Conservation (phyloP, 1,140 invertebrate genomes). For the Nylanderia fulva region DNA sequence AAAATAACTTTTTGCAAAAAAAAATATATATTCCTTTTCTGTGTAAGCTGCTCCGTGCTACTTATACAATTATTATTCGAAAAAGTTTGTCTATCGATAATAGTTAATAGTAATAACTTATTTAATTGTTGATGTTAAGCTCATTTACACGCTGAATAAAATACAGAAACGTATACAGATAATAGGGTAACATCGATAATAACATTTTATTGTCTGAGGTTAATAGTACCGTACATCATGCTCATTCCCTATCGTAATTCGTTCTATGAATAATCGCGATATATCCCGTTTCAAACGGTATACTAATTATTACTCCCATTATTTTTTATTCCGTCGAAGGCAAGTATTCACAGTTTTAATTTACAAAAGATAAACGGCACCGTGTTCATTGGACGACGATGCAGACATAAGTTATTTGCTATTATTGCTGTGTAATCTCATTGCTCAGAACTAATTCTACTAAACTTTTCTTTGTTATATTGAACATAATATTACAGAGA, state of each 20-base stretch:
- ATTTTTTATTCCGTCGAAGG: slow-evolving; percentile 71
- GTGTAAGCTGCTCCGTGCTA: background rate
- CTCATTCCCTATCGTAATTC: slow-evolving; percentile 74
- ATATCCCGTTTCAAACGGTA: slow-evolving; percentile 64
- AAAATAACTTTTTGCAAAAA: slow-evolving; percentile 10
- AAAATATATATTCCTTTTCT: background rate
- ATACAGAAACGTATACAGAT: slow-evolving; percentile 39
- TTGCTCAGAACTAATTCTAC: slow-evolving; percentile 41
- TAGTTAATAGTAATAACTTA: slow-evolving; percentile 6
- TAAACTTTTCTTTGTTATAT: slow-evolving; percentile 2
- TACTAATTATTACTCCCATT: slow-evolving; percentile 65
- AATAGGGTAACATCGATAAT: slow-evolving; percentile 84
- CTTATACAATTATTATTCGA: slow-evolving; percentile 6
- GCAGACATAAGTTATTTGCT: slow-evolving; percentile 67
- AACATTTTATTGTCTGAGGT: slow-evolving; percentile 86
- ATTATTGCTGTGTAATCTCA: slow-evolving; percentile 69
- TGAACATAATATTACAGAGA: background rate
- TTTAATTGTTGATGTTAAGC: background rate
- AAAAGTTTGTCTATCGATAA: background rate
- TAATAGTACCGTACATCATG: slow-evolving; percentile 83
- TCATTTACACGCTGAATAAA: background rate
- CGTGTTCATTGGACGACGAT: slow-evolving; percentile 61
- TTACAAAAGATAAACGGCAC: slow-evolving; percentile 76
- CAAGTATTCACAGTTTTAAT: slow-evolving; percentile 75
- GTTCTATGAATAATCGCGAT: slow-evolving; percentile 64